Percentiles rank a stretch among this genome's conserved stretches.
Evolutionary conservation across 35 echinoderm and acorn worm species (phyloP).

Genomic region (Apostichopus californicus): DNA sequence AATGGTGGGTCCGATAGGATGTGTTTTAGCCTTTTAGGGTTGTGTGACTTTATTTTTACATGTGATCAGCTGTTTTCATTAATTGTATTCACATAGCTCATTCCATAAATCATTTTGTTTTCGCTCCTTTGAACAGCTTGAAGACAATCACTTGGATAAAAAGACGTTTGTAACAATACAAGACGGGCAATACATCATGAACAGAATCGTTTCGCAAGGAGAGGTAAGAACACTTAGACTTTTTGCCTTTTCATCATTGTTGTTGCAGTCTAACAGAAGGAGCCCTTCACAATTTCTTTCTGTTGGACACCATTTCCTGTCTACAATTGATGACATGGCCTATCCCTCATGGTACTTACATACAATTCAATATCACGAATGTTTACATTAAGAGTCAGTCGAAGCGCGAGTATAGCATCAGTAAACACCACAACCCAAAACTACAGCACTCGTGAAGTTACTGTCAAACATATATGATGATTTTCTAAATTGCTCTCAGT

Average conservation of each 20-base stretch:
- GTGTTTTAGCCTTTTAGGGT: not conserved
- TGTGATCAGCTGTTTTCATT: not conserved
- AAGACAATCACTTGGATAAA: slow-evolving; percentile 96
- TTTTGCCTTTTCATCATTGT: not conserved
- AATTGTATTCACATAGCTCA: not conserved
- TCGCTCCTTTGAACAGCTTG: slow-evolving; percentile 64
- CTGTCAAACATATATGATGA: too few relatives aligned
- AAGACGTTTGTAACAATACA: slow-evolving; percentile 91
- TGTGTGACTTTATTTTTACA: not conserved
- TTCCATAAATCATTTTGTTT: not conserved
- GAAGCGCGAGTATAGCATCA: too few relatives aligned
- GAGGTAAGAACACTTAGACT: slow-evolving; percentile 58
- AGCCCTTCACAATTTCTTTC: too few relatives aligned
- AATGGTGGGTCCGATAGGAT: too few relatives aligned
- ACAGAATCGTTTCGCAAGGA: slow-evolving; percentile 92
- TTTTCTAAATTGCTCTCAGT: too few relatives aligned
- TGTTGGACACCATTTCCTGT: too few relatives aligned
- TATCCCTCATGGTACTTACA: too few relatives aligned
- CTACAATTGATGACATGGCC: too few relatives aligned
- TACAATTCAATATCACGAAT: too few relatives aligned
- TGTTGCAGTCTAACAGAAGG: not conserved
- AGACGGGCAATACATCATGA: slow-evolving; percentile 94
- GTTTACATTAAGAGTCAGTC: too few relatives aligned
- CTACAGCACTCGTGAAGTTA: too few relatives aligned
- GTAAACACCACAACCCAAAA: too few relatives aligned